These are phyloP conservation scores for Capitella teleta DNA, from an alignment of 1,140 invertebrate species.

Conservation along the genomic window DNA sequence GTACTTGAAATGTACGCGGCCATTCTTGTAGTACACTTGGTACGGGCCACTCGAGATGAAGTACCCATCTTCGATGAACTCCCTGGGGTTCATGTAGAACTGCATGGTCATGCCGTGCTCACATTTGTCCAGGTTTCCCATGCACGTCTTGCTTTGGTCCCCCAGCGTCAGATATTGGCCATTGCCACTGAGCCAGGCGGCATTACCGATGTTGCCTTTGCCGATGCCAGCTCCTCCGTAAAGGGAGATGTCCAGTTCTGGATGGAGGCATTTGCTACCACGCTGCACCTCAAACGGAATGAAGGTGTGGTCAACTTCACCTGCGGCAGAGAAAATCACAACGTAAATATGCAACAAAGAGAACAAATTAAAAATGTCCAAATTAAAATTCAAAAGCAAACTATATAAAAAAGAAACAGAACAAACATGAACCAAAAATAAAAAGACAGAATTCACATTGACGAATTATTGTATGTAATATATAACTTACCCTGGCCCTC, in stretches of 20 bases:
- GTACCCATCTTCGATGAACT: constrained; percentile 21
- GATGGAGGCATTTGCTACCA: constrained; percentile 5
- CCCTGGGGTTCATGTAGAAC: constrained; percentile 25
- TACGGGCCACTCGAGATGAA: constrained; percentile 31
- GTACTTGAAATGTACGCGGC: constrained; percentile 23
- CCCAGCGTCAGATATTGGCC: constrained; percentile 32
- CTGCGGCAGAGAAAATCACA: not conserved
- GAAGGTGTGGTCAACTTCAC: constrained; percentile 3
- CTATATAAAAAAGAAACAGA: too few relatives aligned
- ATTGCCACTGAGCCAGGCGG: constrained; percentile 18
- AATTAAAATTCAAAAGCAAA: too few relatives aligned
- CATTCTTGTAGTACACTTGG: constrained; percentile 27
- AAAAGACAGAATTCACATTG: too few relatives aligned
- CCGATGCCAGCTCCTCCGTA: constrained; percentile 7
- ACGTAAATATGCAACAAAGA: too few relatives aligned
- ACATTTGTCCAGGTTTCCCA: constrained; percentile 33
- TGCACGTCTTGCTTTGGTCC: constrained; percentile 23
- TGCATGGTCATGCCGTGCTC: constrained; percentile 33
- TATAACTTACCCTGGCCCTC: too few relatives aligned
- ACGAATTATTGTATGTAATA: too few relatives aligned
- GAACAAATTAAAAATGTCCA: too few relatives aligned
- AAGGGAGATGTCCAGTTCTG: constrained; percentile 7
- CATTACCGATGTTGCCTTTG: constrained; percentile 11
- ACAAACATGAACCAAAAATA: too few relatives aligned
- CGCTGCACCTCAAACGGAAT: constrained; percentile 10